phyloP scores from a whole-genome alignment of 2,888 invertebrate genomes.

The Mantis religiosa region DNA sequence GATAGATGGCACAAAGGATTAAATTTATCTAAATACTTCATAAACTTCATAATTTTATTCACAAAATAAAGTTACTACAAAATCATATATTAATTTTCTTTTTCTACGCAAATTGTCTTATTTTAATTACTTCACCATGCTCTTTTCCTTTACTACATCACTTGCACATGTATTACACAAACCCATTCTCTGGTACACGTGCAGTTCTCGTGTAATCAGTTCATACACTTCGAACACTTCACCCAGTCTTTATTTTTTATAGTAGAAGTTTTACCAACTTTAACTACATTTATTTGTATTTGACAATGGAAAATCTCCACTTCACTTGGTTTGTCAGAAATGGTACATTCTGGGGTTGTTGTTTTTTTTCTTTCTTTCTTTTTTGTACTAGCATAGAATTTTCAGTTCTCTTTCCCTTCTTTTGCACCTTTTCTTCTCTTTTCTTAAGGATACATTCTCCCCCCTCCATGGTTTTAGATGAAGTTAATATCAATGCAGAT shows the following conservation, averaged over 20 bases:
- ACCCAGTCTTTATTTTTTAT: background rate
- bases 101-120: background rate
- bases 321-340: too few relatives aligned
- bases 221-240: background rate
- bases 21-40: too few relatives aligned
- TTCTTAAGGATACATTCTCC: background rate
- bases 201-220: background rate
- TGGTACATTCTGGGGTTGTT: too few relatives aligned
- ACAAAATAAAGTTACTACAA: background rate
- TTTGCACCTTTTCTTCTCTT: background rate
- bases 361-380: background rate
- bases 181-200: background rate
- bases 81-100: background rate
- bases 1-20: too few relatives aligned
- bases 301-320: too few relatives aligned
- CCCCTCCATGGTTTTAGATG: too few relatives aligned
- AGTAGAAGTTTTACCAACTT: background rate
- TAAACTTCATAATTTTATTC: background rate
- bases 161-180: background rate
- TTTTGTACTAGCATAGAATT: background rate
- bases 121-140: background rate
- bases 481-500: too few relatives aligned
- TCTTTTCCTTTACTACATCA: background rate
- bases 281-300: background rate
- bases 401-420: background rate